Evolutionary conservation across 2,888 invertebrate genomes (phyloP).

Genomic region (Peribatodes rhomboidaria): DNA sequence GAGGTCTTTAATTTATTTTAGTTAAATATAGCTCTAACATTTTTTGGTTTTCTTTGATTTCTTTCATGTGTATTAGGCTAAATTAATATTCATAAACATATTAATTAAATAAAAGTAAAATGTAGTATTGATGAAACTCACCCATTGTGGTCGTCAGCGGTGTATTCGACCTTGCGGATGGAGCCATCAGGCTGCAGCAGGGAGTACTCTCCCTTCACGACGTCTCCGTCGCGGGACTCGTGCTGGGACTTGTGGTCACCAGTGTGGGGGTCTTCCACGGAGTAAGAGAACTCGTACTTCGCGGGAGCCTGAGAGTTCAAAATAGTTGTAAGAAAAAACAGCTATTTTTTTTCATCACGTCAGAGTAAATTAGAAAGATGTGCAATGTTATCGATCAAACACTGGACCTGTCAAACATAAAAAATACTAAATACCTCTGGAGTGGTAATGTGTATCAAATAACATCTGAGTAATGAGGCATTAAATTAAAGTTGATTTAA

Average conservation of each 20-base stretch:
- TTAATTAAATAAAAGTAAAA: background rate
- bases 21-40: no score
- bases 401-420: no score
- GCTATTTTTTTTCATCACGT: no score
- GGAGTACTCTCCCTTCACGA: constrained; percentile 84
- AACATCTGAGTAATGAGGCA: background rate
- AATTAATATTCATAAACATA: no score
- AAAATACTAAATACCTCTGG: no score
- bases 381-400: background rate
- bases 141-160: constrained; percentile 85
- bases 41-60: no score
- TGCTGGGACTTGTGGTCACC: constrained; percentile 85
- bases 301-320: constrained; percentile 74
- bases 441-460: no score
- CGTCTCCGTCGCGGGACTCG: constrained; percentile 79
- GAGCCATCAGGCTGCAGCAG: constrained; percentile 86
- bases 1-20: no score
- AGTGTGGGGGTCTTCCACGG: constrained; percentile 86
- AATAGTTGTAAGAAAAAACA: background rate
- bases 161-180: constrained; percentile 84
- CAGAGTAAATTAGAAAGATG: background rate
- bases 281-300: constrained; percentile 86
- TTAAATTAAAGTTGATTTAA: background rate
- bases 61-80: no score
- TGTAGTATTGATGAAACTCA: constrained; percentile 57